Base-by-base conservation (phyloP, 2,888 invertebrate species). In the Anticlea derivata region DNA sequence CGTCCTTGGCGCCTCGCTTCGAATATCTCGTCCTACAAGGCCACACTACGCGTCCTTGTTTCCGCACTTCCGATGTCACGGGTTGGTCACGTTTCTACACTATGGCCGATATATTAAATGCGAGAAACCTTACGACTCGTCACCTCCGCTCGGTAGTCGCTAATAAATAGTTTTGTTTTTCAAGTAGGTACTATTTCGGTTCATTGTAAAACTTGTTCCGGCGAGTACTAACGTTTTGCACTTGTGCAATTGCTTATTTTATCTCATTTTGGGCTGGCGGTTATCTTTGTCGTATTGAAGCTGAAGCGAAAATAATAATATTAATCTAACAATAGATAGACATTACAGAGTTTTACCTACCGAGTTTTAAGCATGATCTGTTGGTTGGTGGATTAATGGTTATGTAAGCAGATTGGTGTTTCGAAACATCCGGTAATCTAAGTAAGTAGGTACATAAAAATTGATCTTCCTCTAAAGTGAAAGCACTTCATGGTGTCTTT, bases 371-470 rank as follows among this genome's bases (percentile, higher is more conserved):
- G n/a, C n/a, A n/a, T n/a, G 50, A 57, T 72, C 61, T n/a, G n/a
- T n/a, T n/a, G n/a, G 66, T 72, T 70, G 70, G 60, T 63, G 65
- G 58, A 65, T 61, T 67, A 62, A 60, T 65, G 63, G 63, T 75
- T 73, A 73, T 68, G 70, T 68, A 70, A 75, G 68, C 63, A 62
- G 68, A 55, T 55, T 63, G 60, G 61, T 72, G 70, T 80, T 77
- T 68, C 68, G 61, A 73, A 80, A 81, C 78, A 78, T 66, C 53
- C 50, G 57, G 55, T 60, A 55, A 63, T 65, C 73, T 72, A 68
- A n/a, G n/a, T n/a, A n/a, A n/a, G n/a, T n/a, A n/a, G n/a, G n/a
- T n/a, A n/a, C n/a, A n/a, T n/a, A n/a, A n/a, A n/a, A n/a, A n/a
- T 77, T 79, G 75, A 78, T 65, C 68, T 30, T 64, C 65, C 47